These are phyloP conservation scores for Platerodrilus igneus DNA, from an alignment of 2,888 invertebrate species.

Conservation along the genomic window DNA sequence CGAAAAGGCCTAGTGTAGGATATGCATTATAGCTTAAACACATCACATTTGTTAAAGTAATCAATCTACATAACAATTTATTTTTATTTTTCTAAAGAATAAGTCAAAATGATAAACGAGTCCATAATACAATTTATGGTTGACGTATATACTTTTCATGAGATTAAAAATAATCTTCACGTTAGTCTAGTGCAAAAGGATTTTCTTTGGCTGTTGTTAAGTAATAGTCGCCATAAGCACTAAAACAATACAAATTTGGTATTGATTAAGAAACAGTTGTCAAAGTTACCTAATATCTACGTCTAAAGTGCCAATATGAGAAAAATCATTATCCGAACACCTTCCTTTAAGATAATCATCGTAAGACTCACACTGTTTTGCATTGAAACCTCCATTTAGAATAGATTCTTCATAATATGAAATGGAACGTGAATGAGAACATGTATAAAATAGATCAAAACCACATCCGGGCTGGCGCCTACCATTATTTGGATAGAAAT, in stretches of 20 bases:
- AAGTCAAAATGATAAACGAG: no score
- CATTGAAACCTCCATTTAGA: slow-evolving; percentile 33
- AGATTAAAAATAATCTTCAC: no score
- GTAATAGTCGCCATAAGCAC: slow-evolving; percentile 38
- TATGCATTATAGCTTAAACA: no score
- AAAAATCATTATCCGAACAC: slow-evolving; percentile 24
- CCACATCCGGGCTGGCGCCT: slow-evolving; percentile 41
- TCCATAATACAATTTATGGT: no score
- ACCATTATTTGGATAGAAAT: slow-evolving; percentile 44
- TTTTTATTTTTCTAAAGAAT: no score
- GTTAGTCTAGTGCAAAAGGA: slow-evolving; percentile 35
- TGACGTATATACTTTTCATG: no score
- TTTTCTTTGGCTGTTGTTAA: slow-evolving; percentile 35
- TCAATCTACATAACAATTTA: no score
- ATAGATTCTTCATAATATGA: slow-evolving; percentile 49
- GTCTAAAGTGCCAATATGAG: slow-evolving; percentile 26
- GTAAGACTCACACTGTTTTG: slow-evolving; percentile 28
- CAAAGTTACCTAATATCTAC: slow-evolving; percentile 23
- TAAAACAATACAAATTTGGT: slow-evolving; percentile 6
- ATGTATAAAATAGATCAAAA: slow-evolving; percentile 37
- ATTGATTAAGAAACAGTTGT: background rate
- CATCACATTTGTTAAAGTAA: no score
- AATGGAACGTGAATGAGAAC: slow-evolving; percentile 48
- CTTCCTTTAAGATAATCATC: slow-evolving; percentile 24
- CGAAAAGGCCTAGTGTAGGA: no score